Evolutionary conservation across 2,888 invertebrate species (phyloP), one percentile per base, ranked within the genome.

Genomic region (Parapristionchus giblindavisi): DNA sequence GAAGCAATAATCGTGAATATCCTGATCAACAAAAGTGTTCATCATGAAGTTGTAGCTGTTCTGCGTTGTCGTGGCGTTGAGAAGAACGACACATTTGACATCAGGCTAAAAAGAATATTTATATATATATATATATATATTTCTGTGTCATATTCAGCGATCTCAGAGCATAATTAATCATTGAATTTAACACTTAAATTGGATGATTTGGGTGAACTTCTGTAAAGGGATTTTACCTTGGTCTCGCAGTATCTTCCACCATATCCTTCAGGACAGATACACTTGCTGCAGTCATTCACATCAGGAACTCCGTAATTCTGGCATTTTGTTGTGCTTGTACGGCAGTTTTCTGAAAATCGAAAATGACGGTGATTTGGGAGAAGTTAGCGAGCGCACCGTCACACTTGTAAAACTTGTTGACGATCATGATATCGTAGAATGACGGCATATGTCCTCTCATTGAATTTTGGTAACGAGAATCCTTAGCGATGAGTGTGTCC

Each of bases 281-380:
- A 68, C 17, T 48, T 68, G 8, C 51, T 8, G 24, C 68, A 68
- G 34, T 4, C 52, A 34, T 27, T 32, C 68, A 68, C 68, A 24
- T 68, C 52, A n/a, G 52, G 36, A 68, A 52, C 48, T 36, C 68
- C 68, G 1, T 52, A 48, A 36, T 68, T 68, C 52, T 52, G 34
- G 68, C 68, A 68, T 0, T 34, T n/a, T 34, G 27, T 51, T 68
- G 0, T n/a, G n/a, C n/a, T 52, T 48, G 68, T 52, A 36, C 21
- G 68, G 68, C 68, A 68, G n/a, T 68, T 68, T 24, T 52, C 68
- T 68, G 48, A 24, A 68, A n/a, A n/a, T n/a, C n/a, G n/a, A n/a
- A n/a, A n/a, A n/a, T n/a, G n/a, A n/a, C n/a, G n/a, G n/a, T n/a
- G n/a, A 60, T 27, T 24, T 63, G 38, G 40, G 2, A 5, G 27